Evolutionary conservation across 2,113 vertebrate species (phyloP).

Genomic region (Cephalopterus ornatus): DNA sequence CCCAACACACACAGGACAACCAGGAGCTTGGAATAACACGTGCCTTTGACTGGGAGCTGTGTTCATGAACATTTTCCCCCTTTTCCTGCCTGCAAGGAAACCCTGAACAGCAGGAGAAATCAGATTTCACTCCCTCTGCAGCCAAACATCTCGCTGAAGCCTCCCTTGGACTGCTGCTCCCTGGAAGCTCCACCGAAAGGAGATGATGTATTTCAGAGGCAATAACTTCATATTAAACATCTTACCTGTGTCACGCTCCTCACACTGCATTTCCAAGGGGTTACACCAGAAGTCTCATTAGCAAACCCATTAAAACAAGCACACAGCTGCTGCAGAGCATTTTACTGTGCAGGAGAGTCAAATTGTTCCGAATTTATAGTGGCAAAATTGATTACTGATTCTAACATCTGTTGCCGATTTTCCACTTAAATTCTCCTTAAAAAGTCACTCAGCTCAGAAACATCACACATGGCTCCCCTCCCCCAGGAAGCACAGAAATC

Average conservation of each 20-base stretch:
- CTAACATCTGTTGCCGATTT: conserved; percentile 51
- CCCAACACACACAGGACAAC: neutral
- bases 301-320: conserved; percentile 35
- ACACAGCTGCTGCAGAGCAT: conserved; percentile 36
- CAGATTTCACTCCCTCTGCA: neutral
- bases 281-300: conserved; percentile 39
- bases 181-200: neutral
- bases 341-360: conserved; percentile 18
- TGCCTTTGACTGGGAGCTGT: neutral
- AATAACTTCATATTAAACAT: neutral
- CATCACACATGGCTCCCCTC: neutral
- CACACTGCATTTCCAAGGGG: neutral
- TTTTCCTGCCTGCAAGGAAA: neutral
- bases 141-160: neutral
- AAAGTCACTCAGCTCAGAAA: conserved; percentile 16
- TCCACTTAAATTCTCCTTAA: conserved; percentile 44
- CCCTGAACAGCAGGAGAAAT: neutral
- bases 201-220: neutral
- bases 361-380: conserved; percentile 41
- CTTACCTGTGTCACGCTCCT: neutral
- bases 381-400: conserved; percentile 53
- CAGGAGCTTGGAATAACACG: neutral
- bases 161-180: neutral
- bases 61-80: neutral
- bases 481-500: neutral